Percentiles rank a stretch among this genome's conserved stretches.
Conservation (phyloP, 2,888 invertebrate genomes). For the Temnothorax rugatulus region DNA sequence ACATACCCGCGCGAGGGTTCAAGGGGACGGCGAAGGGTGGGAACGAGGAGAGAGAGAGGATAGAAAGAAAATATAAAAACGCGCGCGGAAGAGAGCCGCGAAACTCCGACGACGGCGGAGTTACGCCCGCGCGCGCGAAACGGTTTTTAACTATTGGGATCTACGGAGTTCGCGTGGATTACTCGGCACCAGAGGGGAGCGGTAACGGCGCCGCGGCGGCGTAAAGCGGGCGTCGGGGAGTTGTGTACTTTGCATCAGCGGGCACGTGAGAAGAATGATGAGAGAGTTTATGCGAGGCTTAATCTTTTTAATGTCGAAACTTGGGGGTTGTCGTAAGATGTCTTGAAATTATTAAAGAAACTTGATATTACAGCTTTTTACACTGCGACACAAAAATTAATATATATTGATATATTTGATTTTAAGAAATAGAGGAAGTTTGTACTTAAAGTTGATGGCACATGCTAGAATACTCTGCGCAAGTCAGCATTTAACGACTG, state of each 20-base stretch:
- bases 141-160: conserved; percentile 70
- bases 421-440: not conserved
- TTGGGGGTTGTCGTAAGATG: conserved; percentile 18
- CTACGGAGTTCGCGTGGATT: conserved; percentile 65
- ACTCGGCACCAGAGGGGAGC: conserved; percentile 12
- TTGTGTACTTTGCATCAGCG: conserved; percentile 65
- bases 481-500: not conserved
- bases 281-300: conserved; percentile 59
- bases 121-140: conserved; percentile 55
- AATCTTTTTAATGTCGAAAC: conserved; percentile 58
- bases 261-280: conserved; percentile 68
- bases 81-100: conserved; percentile 17
- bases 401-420: conserved; percentile 14
- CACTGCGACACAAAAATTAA: not conserved
- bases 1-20: conserved; percentile 54
- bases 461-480: not conserved
- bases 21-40: conserved; percentile 26
- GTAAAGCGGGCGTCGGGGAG: conserved; percentile 31
- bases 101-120: conserved; percentile 42
- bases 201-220: conserved; percentile 28
- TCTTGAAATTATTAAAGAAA: conserved; percentile 41
- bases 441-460: not conserved
- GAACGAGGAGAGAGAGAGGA: conserved; percentile 18
- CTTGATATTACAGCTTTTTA: conserved; percentile 31
- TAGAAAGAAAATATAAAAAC: conserved; percentile 44